phyloP scores from a whole-genome alignment of 2,113 vertebrate species.

The Ictalurus punctatus region DNA sequence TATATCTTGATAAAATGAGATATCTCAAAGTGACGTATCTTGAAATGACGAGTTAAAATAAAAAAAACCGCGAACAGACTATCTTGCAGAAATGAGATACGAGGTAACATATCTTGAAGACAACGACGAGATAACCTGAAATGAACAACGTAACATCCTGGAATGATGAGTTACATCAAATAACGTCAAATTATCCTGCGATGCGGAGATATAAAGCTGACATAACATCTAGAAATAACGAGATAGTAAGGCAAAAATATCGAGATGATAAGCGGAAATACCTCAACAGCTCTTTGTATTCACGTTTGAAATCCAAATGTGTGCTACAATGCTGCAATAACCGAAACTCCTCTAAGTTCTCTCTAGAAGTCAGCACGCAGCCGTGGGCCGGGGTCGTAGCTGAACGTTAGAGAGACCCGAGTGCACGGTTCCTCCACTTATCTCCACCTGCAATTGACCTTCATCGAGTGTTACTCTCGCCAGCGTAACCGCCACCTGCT shows the following conservation, averaged over 20 bases:
- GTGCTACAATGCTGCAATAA: background rate
- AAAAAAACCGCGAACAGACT: background rate
- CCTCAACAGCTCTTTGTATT: background rate
- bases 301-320: background rate
- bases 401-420: constrained; percentile 33
- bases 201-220: background rate
- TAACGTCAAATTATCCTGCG: background rate
- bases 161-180: background rate
- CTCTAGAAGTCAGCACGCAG: background rate
- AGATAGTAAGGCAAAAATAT: background rate
- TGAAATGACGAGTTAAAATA: background rate
- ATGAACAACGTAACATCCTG: background rate
- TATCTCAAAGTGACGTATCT: background rate
- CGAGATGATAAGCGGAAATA: background rate
- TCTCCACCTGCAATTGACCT: constrained; percentile 67
- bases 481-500: constrained; percentile 50
- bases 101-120: background rate
- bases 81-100: background rate
- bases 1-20: background rate
- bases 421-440: constrained; percentile 50
- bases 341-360: background rate
- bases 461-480: constrained; percentile 61
- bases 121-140: too few relatives aligned
- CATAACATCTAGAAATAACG: background rate
- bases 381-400: background rate